Evolutionary conservation across 2,113 vertebrate species (phyloP), one percentile per base, ranked within the genome.

Genomic region (Hirundichthys speculiger): DNA sequence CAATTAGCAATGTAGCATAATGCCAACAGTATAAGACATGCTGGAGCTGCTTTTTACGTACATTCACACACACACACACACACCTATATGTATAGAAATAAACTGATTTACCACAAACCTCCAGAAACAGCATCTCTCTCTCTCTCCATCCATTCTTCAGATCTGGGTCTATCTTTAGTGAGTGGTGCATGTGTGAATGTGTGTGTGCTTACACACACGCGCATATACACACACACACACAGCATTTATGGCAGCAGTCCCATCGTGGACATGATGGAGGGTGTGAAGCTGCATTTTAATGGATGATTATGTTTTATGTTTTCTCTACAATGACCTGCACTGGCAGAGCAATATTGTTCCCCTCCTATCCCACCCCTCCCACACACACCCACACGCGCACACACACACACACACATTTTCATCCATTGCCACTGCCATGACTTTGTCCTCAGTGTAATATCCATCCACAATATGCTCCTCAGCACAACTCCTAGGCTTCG

Each of bases 221-320:
- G n/a, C n/a, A n/a, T n/a, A n/a, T n/a, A 49, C 49, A 69, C 48
- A 46, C 34, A 48, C 59, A 73, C 66, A 64, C 45, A 21, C 42
- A 47, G 27, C 81, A 47, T 90, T 87, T 90, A 90, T 85, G 75
- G 82, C 80, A 69, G 73, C 73, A 64, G 74, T 76, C 67, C 63
- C 47, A 60, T 76, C 61, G 58, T 75, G 65, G 75, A 68, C 8
- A 69, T 91, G 89, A 91, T 89, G 80, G 80, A 89, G 86, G 73
- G 76, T 91, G 90, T 92, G 90, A 91, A 85, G 85, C 88, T 89
- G 90, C 90, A 92, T 92, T 91, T 89, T 91, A 91, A 92, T 91
- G 87, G 83, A 83, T 86, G 84, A 91, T 92, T 91, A 92, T 83
- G 75, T 86, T 86, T 89, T 83, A 85, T 90, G 86, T 87, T 88